Percentiles rank a stretch among this genome's conserved stretches.
Evolutionary conservation across 2,888 invertebrate genomes (phyloP).

Genomic region (Serrognathus titanus): DNA sequence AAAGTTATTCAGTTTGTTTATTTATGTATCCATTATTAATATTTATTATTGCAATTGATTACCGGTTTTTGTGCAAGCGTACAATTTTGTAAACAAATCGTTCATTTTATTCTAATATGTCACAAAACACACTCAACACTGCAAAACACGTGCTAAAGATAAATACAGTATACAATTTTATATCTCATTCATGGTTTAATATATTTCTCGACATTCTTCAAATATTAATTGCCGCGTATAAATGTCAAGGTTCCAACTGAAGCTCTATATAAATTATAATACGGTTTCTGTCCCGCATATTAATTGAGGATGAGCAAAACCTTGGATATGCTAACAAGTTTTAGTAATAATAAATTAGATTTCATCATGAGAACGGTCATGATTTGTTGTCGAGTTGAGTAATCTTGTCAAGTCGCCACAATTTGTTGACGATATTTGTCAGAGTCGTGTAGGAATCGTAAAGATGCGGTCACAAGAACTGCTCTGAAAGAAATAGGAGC

Average conservation of each 20-base stretch:
- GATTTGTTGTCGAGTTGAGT: constrained; percentile 5
- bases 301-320: constrained; percentile 36
- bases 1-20: too few relatives aligned
- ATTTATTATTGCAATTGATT: too few relatives aligned
- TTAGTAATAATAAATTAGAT: constrained; percentile 11
- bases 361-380: constrained; percentile 9
- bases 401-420: constrained; percentile 5
- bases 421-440: constrained; percentile 11
- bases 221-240: constrained; percentile 39
- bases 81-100: too few relatives aligned
- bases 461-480: constrained; percentile 6
- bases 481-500: constrained; percentile 11
- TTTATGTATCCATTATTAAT: too few relatives aligned
- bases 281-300: constrained; percentile 36
- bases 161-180: not conserved
- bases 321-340: constrained; percentile 22
- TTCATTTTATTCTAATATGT: too few relatives aligned
- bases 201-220: constrained; percentile 29
- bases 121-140: too few relatives aligned
- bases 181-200: constrained; percentile 1
- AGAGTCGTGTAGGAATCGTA: constrained; percentile 7
- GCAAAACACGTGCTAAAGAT: not conserved
- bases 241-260: constrained; percentile 39
- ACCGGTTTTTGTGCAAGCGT: too few relatives aligned
- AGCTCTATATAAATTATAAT: constrained; percentile 41